A percentile compares a stretch with the other conserved stretches of the same genome.
phyloP scores from a whole-genome alignment of 2,888 invertebrate species.

The Buathra laborator region DNA sequence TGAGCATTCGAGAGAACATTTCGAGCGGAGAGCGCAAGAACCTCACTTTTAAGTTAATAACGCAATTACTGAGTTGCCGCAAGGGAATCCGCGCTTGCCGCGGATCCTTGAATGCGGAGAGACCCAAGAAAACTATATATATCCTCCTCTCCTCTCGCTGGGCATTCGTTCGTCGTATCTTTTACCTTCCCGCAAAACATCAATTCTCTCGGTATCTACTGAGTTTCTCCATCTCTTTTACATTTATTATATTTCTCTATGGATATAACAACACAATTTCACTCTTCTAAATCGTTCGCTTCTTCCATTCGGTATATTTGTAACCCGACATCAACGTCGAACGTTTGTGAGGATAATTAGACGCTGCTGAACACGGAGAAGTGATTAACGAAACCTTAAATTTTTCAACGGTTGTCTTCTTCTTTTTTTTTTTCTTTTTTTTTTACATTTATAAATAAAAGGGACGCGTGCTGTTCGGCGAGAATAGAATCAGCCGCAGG shows the following conservation, averaged over 20 bases:
- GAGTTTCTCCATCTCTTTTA: constrained; percentile 15
- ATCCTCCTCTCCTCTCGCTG: constrained; percentile 3
- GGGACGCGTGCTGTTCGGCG: constrained; percentile 41
- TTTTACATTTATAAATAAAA: constrained; percentile 35
- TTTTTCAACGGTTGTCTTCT: background rate
- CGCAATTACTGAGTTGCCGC: constrained; percentile 72
- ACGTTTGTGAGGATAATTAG: constrained; percentile 1
- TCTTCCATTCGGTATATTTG: background rate
- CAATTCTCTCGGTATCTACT: constrained; percentile 2
- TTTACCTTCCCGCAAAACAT: constrained; percentile 34
- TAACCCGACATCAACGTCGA: background rate
- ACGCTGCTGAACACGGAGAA: background rate
- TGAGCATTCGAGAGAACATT: constrained; percentile 51
- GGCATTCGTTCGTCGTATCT: too few relatives aligned
- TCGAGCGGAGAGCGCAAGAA: constrained; percentile 64
- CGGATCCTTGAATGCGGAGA: constrained; percentile 46
- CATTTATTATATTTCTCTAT: constrained; percentile 34
- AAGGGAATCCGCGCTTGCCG: constrained; percentile 67
- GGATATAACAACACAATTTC: constrained; percentile 1
- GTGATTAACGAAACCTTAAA: constrained; percentile 11
- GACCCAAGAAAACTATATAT: constrained; percentile 41
- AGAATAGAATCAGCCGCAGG: constrained; percentile 7
- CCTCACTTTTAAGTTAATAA: constrained; percentile 75
- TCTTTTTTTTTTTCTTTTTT: background rate
- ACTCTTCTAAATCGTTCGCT: background rate